These are phyloP conservation scores for Phenganax marumi DNA, from an alignment of 92 coral and sea anemone species.

Conservation along the genomic window DNA sequence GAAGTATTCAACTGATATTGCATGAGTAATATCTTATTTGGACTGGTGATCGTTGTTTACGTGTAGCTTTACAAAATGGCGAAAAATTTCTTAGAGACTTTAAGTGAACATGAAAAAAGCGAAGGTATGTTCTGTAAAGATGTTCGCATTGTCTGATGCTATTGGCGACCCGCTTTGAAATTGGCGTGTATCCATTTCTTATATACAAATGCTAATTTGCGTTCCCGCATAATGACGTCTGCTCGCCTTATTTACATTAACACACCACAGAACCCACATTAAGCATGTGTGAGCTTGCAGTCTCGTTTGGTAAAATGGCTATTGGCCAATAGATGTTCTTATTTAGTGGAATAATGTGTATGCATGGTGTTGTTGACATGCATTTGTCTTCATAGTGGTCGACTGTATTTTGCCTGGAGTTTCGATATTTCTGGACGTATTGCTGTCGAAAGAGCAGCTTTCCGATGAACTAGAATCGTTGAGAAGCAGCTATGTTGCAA, in stretches of 20 bases:
- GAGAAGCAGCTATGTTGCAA: slow-evolving; percentile 60
- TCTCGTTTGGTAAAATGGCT: slow-evolving; percentile 31
- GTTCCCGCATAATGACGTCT: neutral
- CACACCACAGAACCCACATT: neutral
- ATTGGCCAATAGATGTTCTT: slow-evolving; percentile 21
- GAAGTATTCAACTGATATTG: neutral
- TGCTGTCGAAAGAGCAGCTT: slow-evolving; percentile 64
- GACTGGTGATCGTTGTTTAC: neutral
- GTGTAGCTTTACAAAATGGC: neutral
- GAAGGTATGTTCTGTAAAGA: slow-evolving; percentile 7
- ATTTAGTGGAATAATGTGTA: slow-evolving; percentile 18
- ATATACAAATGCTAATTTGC: slow-evolving; percentile 16
- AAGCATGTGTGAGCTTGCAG: neutral
- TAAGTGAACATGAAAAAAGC: neutral
- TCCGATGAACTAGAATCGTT: slow-evolving; percentile 70
- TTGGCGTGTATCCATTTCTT: neutral
- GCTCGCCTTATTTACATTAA: neutral
- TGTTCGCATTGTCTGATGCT: neutral
- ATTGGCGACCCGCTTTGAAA: neutral
- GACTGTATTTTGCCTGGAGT: slow-evolving; percentile 79
- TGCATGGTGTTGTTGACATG: neutral
- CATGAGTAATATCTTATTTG: slow-evolving; percentile 11
- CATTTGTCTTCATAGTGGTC: slow-evolving; percentile 62
- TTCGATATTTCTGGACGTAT: slow-evolving; percentile 64
- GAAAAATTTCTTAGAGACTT: neutral